Evolutionary conservation across 2,888 invertebrate genomes (phyloP).

Genomic region (Malthinus seriepunctatus): DNA sequence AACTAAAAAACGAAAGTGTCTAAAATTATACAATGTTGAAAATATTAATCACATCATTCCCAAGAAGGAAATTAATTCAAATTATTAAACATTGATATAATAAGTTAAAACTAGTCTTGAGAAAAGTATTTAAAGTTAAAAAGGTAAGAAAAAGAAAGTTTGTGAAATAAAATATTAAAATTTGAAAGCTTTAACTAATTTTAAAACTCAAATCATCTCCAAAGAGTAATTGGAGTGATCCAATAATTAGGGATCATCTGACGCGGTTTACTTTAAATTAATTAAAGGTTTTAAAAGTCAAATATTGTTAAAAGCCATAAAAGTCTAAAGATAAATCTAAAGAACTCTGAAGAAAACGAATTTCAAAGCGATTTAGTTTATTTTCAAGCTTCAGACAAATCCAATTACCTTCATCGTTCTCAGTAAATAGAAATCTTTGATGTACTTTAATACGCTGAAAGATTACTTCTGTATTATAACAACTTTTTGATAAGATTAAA

Average conservation of each 20-base stretch:
- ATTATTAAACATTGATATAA: no score
- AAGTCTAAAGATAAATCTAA: slow-evolving; percentile 20
- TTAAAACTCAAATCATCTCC: no score
- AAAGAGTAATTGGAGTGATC: neutral
- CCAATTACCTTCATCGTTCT: slow-evolving; percentile 49
- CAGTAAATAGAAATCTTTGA: slow-evolving; percentile 49
- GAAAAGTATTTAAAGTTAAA: no score
- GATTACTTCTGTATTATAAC: slow-evolving; percentile 55
- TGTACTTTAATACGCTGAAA: slow-evolving; percentile 49
- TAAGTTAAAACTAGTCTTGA: no score
- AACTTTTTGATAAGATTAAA: slow-evolving; percentile 55
- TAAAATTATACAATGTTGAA: no score
- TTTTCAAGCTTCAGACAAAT: slow-evolving; percentile 42
- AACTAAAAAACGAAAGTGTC: no score
- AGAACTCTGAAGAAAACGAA: slow-evolving; percentile 27
- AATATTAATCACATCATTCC: no score
- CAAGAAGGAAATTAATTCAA: no score
- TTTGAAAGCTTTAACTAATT: no score
- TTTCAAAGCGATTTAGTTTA: slow-evolving; percentile 39
- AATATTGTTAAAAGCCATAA: slow-evolving; percentile 17
- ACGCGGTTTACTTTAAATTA: slow-evolving; percentile 13
- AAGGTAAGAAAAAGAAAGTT: no score
- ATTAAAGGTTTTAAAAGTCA: slow-evolving; percentile 20
- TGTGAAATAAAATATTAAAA: no score
- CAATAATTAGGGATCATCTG: slow-evolving; percentile 1